phyloP scores from a whole-genome alignment of 2,113 vertebrate genomes.

The Prolemur simus region DNA sequence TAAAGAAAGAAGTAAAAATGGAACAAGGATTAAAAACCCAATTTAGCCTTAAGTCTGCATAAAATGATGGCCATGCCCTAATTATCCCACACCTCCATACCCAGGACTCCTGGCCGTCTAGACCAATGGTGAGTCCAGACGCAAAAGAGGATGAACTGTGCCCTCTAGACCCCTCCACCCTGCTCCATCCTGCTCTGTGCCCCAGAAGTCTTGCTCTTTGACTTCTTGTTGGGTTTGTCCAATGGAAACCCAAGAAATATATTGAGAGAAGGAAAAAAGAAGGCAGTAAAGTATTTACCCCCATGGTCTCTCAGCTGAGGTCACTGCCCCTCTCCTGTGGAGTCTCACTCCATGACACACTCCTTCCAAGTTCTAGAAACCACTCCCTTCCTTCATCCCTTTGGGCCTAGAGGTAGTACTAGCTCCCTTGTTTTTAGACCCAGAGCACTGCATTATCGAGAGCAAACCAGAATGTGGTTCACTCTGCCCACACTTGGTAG shows the following conservation, averaged over 20 bases:
- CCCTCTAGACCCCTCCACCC: neutral
- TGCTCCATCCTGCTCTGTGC: neutral
- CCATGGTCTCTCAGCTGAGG: neutral
- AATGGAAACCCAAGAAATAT: neutral
- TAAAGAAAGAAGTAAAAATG: conserved; percentile 69
- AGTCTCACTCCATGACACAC: neutral
- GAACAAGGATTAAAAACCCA: conserved; percentile 30
- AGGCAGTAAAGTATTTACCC: neutral
- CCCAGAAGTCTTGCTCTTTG: neutral
- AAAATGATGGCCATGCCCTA: neutral
- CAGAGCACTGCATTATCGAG: neutral
- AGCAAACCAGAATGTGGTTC: neutral
- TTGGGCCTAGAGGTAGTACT: neutral
- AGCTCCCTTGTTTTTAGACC: neutral
- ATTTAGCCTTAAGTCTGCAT: conserved; percentile 5
- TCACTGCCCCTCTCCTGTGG: neutral
- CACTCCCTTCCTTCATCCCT: neutral
- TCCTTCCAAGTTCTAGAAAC: neutral
- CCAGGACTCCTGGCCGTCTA: neutral
- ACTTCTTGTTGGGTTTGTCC: neutral
- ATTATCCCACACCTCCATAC: too few species aligned
- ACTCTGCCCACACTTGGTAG: neutral
- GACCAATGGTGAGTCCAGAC: neutral
- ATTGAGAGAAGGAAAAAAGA: neutral
- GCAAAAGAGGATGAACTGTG: neutral